Percentiles rank a stretch among this genome's conserved stretches.
Conservation (phyloP, 2,797 vertebrate species). For the Crenichthys baileyi region DNA sequence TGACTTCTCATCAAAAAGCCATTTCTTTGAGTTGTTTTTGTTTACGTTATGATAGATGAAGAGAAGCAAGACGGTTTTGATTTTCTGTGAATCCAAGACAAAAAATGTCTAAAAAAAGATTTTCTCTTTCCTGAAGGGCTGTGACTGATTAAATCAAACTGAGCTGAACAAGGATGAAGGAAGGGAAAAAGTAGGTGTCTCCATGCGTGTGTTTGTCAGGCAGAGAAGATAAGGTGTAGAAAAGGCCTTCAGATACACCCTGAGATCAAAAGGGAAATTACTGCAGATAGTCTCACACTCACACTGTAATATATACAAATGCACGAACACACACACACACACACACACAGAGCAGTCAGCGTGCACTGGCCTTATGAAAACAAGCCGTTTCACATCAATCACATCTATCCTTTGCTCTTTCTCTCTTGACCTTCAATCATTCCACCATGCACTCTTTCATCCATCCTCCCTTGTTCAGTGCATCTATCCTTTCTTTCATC, state of each 20-base stretch:
- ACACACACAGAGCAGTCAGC: conserved; percentile 24
- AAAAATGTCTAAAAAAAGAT: conserved; percentile 13
- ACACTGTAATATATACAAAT: not conserved
- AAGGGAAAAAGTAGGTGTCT: not conserved
- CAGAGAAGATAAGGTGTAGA: conserved; percentile 38
- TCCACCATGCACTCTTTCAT: conserved; percentile 73
- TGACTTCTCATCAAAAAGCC: conserved; percentile 25
- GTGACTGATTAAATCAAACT: conserved; percentile 44
- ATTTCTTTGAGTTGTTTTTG: conserved; percentile 16
- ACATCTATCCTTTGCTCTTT: conserved; percentile 63
- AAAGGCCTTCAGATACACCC: conserved; percentile 36
- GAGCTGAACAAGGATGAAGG: conserved; percentile 35
- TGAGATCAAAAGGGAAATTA: conserved; percentile 53
- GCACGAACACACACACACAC: not conserved
- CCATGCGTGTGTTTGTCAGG: conserved; percentile 14
- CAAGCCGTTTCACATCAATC: conserved; percentile 75
- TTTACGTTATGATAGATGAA: conserved; percentile 26
- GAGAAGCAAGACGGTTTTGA: conserved; percentile 3
- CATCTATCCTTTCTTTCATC: conserved; percentile 70
- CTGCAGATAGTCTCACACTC: conserved; percentile 19
- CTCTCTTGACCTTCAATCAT: conserved; percentile 74
- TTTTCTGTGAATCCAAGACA: conserved; percentile 18
- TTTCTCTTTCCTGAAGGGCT: conserved; percentile 21
- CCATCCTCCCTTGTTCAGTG: conserved; percentile 53
- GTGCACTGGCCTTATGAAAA: conserved; percentile 64